A percentile compares a stretch with the other conserved stretches of the same genome.
Conservation (phyloP, 2,797 vertebrate species). For the Sebastes oblongus region DNA sequence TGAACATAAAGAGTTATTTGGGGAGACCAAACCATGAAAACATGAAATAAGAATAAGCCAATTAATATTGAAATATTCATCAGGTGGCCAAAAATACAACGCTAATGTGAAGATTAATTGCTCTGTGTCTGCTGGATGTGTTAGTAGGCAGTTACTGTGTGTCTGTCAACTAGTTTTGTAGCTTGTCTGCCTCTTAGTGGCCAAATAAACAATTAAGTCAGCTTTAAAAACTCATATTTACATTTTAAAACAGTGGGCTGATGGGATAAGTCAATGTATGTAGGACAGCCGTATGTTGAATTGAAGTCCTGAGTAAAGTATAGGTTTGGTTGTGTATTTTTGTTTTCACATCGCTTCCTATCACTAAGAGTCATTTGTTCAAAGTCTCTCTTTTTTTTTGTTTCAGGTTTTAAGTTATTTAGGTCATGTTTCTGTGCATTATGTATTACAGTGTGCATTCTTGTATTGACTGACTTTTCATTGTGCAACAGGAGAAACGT, state of each 20-base stretch:
- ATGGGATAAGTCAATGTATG: background rate
- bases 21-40: background rate
- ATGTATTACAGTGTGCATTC: too few species aligned
- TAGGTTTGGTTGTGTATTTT: background rate
- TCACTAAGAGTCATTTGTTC: background rate
- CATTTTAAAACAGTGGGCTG: background rate
- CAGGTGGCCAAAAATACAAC: background rate
- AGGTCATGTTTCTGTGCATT: background rate
- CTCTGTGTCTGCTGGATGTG: background rate
- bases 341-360: background rate
- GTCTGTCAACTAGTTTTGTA: background rate
- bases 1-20: background rate
- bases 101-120: background rate
- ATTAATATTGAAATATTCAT: background rate
- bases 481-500: conserved; percentile 90
- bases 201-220: background rate
- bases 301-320: background rate
- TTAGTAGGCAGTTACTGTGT: background rate
- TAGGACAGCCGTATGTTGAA: background rate
- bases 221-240: background rate
- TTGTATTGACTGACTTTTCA: background rate
- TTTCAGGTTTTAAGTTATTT: background rate
- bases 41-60: background rate
- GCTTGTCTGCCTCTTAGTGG: background rate
- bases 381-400: background rate